Conservation (phyloP, 2,113 vertebrate genomes). For the Mixornis gularis region DNA sequence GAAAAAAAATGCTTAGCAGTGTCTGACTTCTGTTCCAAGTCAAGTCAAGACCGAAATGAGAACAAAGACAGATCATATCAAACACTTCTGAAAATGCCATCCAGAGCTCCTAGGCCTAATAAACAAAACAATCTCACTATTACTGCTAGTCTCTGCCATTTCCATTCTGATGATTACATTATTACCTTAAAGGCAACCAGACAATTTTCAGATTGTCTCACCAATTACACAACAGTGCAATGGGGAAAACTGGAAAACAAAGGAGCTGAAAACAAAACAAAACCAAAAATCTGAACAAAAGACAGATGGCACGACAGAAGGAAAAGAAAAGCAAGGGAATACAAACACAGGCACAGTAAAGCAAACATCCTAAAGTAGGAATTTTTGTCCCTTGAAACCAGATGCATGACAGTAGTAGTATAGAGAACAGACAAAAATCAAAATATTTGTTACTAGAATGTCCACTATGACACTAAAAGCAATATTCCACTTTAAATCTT, state of each 20-base stretch:
- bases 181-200: background rate
- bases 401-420: background rate
- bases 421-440: background rate
- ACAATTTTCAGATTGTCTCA: background rate
- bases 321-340: background rate
- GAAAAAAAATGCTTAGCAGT: background rate
- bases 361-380: background rate
- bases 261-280: background rate
- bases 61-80: background rate
- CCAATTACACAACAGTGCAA: background rate
- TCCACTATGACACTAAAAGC: background rate
- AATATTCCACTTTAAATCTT: background rate
- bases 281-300: background rate
- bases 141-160: background rate
- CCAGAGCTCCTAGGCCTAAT: background rate
- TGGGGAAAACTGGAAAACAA: background rate
- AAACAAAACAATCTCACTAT: background rate
- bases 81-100: background rate
- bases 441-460: background rate
- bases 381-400: background rate
- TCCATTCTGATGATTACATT: background rate
- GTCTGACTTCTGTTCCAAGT: background rate
- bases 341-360: background rate
- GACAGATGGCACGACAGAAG: background rate
- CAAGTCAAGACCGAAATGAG: background rate